Conservation (phyloP, 2,113 vertebrate genomes). For the Thymallus thymallus region DNA sequence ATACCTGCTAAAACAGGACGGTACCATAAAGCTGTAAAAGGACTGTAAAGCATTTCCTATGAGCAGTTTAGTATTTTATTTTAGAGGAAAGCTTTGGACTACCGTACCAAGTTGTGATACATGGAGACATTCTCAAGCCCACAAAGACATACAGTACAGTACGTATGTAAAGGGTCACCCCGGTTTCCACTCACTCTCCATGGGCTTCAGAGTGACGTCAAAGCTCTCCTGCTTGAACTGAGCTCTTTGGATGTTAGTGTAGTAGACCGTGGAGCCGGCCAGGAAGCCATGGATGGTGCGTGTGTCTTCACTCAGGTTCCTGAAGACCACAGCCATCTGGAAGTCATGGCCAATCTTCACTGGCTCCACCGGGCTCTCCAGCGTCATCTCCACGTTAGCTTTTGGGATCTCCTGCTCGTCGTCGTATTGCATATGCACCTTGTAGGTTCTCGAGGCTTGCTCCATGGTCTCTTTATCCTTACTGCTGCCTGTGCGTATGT, state of each 20-base stretch:
- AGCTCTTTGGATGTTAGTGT: constrained; percentile 77
- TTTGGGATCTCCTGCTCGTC: neutral
- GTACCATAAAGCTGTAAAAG: no score
- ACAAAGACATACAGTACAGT: no score
- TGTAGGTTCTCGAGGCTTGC: constrained; percentile 62
- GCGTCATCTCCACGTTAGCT: constrained; percentile 47
- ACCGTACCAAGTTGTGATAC: no score
- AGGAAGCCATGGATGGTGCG: constrained; percentile 64
- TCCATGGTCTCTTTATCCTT: constrained; percentile 72
- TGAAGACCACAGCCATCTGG: constrained; percentile 74
- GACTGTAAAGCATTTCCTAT: no score
- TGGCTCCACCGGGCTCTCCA: constrained; percentile 68
- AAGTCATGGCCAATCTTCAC: constrained; percentile 72
- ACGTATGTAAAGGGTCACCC: neutral
- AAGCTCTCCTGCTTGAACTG: constrained; percentile 69
- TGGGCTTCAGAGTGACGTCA: neutral
- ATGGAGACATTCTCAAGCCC: no score
- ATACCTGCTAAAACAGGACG: no score
- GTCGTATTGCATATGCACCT: no score
- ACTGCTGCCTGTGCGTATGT: constrained; percentile 66
- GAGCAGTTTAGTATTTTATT: no score
- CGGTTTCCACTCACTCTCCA: constrained; percentile 44
- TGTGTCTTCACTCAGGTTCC: constrained; percentile 58
- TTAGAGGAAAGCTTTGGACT: no score
- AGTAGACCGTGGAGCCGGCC: constrained; percentile 74